Conservation (phyloP, 2,113 vertebrate genomes). For the Corythornis vintsioides region DNA sequence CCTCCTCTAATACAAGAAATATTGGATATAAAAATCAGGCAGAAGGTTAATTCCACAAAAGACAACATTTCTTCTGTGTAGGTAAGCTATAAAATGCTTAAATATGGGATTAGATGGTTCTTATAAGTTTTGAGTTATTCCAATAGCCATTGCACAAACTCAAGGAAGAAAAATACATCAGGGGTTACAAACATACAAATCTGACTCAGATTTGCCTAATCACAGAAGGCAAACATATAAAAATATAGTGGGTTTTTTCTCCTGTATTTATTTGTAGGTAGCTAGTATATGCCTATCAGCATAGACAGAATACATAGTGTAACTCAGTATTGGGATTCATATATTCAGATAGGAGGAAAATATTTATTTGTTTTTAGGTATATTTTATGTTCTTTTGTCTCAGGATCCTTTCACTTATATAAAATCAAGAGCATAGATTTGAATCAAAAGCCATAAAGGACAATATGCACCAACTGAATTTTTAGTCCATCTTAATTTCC, state of each 20-base stretch:
- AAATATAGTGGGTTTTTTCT: fast-evolving
- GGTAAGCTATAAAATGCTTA: background rate
- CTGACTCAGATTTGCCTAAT: background rate
- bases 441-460: background rate
- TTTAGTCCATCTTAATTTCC: background rate
- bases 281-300: background rate
- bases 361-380: background rate
- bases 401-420: background rate
- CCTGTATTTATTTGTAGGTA: background rate
- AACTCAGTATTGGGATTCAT: background rate
- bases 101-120: background rate
- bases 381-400: background rate
- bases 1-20: background rate
- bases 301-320: background rate
- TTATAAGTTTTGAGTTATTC: background rate
- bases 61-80: background rate
- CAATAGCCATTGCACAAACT: background rate
- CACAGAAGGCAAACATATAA: background rate
- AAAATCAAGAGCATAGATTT: background rate
- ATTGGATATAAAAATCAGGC: background rate
- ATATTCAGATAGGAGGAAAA: background rate
- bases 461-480: background rate
- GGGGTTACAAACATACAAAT: background rate
- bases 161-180: background rate
- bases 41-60: background rate